phyloP scores from a whole-genome alignment of 2,113 vertebrate species.

The Paralichthys olivaceus region DNA sequence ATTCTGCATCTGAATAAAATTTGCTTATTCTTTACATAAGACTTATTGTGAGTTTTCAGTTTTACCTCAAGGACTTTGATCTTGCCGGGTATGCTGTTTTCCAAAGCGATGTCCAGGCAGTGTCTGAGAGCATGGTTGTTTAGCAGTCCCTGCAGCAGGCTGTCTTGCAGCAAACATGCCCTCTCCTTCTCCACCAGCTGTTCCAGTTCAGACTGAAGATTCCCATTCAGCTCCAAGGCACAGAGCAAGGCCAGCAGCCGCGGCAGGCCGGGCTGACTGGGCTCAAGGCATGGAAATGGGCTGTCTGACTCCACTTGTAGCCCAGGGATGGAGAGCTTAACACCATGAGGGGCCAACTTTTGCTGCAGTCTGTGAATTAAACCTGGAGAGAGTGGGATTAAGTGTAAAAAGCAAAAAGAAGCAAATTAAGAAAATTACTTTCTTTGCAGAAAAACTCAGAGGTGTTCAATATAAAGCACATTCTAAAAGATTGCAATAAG shows the following conservation, averaged over 20 bases:
- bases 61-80: slow-evolving; percentile 93
- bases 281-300: slow-evolving; percentile 10
- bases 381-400: slow-evolving; percentile 66
- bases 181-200: slow-evolving; percentile 85
- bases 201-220: slow-evolving; percentile 87
- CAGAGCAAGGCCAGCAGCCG: slow-evolving; percentile 88
- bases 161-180: slow-evolving; percentile 85
- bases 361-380: slow-evolving; percentile 83
- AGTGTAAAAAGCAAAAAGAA: not conserved
- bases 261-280: slow-evolving; percentile 78
- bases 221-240: slow-evolving; percentile 89
- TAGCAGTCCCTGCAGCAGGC: slow-evolving; percentile 88
- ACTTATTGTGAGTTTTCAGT: not conserved
- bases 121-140: slow-evolving; percentile 81
- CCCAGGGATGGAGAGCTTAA: slow-evolving; percentile 86
- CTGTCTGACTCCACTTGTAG: slow-evolving; percentile 63
- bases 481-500: not conserved
- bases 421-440: no score
- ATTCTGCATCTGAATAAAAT: not conserved
- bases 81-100: slow-evolving; percentile 83
- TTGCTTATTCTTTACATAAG: not conserved
- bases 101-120: slow-evolving; percentile 87
- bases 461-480: not conserved
- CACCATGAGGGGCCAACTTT: slow-evolving; percentile 86
- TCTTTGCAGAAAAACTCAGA: rapidly evolving